These are phyloP conservation scores for Auanema sp. DNA, from an alignment of 2,888 invertebrate genomes.

Conservation along the genomic window DNA sequence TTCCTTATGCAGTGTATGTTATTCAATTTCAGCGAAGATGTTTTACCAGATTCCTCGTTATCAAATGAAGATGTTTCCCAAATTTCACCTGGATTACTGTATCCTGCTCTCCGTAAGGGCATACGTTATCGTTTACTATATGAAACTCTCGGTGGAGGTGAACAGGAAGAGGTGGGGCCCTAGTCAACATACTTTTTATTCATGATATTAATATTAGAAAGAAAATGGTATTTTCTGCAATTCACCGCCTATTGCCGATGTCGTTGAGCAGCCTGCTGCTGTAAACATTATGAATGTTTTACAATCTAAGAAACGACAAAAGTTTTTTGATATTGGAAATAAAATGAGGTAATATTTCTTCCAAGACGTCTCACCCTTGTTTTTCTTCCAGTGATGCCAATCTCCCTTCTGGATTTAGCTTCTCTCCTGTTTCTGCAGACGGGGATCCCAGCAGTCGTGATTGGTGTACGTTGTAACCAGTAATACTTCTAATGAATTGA, in stretches of 20 bases:
- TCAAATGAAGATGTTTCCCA: conserved; percentile 22
- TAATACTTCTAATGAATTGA: too few relatives aligned
- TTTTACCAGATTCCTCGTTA: conserved; percentile 13
- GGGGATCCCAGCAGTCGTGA: conserved; percentile 6
- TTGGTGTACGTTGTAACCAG: conserved; percentile 7
- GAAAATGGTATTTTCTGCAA: conserved; percentile 1
- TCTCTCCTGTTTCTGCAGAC: background rate
- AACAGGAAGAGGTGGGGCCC: conserved; percentile 8
- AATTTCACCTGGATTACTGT: conserved; percentile 31
- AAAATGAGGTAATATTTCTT: too few relatives aligned
- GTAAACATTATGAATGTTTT: too few relatives aligned
- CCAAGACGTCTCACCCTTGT: too few relatives aligned
- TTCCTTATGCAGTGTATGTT: background rate
- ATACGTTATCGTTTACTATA: conserved; percentile 37
- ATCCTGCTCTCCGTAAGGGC: conserved; percentile 38
- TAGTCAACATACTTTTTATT: background rate
- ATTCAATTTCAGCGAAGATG: conserved; percentile 4
- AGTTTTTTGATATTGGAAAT: too few relatives aligned
- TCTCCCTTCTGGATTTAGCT: conserved; percentile 2
- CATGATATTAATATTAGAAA: background rate
- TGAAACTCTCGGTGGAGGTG: conserved; percentile 15
- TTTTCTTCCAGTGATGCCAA: background rate
- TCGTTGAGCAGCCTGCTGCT: too few relatives aligned
- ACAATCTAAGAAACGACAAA: too few relatives aligned
- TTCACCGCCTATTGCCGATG: background rate